A percentile compares a stretch with the other conserved stretches of the same genome.
Evolutionary conservation across 1,140 invertebrate genomes (phyloP).

Genomic region (Bombus huntii): DNA sequence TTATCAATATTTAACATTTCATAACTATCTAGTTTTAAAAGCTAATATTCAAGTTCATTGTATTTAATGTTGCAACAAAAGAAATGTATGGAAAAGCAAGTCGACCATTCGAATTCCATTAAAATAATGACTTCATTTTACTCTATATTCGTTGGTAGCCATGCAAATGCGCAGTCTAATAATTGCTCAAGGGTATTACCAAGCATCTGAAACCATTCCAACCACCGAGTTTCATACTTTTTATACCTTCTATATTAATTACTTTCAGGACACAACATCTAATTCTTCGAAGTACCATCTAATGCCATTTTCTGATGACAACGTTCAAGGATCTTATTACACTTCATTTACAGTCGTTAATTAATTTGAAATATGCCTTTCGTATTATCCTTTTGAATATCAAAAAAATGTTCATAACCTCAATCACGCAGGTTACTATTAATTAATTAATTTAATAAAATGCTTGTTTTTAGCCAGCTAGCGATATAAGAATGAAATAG

Average conservation of each 20-base stretch:
- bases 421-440: no score
- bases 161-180: not conserved
- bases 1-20: not conserved
- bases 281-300: not conserved
- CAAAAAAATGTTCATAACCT: no score
- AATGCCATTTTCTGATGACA: not conserved
- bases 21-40: not conserved
- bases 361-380: no score
- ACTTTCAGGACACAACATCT: not conserved
- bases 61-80: not conserved
- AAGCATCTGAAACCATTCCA: not conserved
- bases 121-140: not conserved
- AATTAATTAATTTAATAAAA: no score
- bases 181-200: not conserved
- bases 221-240: not conserved
- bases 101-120: not conserved
- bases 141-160: not conserved
- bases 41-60: not conserved
- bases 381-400: no score
- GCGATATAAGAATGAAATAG: no score
- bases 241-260: not conserved
- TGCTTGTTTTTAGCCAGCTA: no score
- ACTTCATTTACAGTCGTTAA: not conserved
- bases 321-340: not conserved
- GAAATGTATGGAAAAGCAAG: not conserved